A percentile compares a stretch with the other conserved stretches of the same genome.
phyloP scores from a whole-genome alignment of 2,113 vertebrate genomes.

The Bathybates hornii region DNA sequence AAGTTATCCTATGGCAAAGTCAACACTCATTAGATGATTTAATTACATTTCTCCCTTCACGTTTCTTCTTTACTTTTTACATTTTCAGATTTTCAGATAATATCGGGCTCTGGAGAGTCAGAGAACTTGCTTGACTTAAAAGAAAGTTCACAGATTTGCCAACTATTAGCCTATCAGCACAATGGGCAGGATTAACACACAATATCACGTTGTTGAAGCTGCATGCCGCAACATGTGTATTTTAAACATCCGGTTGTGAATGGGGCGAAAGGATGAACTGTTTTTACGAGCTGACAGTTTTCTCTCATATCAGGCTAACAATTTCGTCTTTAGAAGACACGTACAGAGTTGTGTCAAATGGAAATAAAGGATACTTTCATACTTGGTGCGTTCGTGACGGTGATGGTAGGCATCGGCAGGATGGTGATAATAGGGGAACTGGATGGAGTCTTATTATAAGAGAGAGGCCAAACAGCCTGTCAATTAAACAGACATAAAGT shows the following conservation, averaged over 20 bases:
- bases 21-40: background rate
- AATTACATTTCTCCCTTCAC: background rate
- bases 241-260: background rate
- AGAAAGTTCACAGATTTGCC: background rate
- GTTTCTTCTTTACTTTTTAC: background rate
- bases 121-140: background rate
- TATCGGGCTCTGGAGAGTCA: background rate
- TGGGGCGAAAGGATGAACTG: background rate
- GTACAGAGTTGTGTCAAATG: background rate
- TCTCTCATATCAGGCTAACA: background rate
- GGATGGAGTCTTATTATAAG: constrained; percentile 6
- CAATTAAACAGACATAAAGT: constrained; percentile 26
- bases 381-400: background rate
- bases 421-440: constrained; percentile 23
- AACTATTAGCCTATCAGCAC: background rate
- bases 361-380: background rate
- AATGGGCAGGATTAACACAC: background rate
- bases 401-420: background rate
- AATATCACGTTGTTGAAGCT: background rate
- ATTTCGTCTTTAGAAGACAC: background rate
- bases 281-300: background rate
- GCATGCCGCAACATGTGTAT: accelerated
- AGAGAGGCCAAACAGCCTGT: constrained; percentile 27
- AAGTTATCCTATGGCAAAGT: background rate
- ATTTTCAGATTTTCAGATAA: background rate